These are phyloP conservation scores for Chaetogeoica ovagalla DNA, from an alignment of 2,888 invertebrate species.

Conservation along the genomic window DNA sequence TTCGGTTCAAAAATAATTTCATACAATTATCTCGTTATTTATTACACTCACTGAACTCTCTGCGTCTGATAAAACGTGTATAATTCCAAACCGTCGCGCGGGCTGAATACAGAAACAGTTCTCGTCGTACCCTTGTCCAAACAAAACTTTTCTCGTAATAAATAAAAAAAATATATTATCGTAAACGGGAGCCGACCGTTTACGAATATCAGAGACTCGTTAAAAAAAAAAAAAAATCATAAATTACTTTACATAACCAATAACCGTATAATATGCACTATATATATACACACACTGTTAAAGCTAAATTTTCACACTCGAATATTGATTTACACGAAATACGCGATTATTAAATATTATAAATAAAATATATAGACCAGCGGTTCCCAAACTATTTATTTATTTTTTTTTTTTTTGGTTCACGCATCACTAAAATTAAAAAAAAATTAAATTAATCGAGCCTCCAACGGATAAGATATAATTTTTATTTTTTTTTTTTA, in stretches of 20 bases:
- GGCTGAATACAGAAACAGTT: not conserved
- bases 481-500: too few species aligned
- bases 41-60: not conserved
- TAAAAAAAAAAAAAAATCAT: not conserved
- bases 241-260: not conserved
- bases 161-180: conserved; percentile 5
- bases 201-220: not conserved
- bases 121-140: not conserved
- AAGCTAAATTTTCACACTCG: too few species aligned
- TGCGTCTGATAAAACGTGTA: not conserved
- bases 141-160: conserved; percentile 6
- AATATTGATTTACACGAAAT: too few species aligned
- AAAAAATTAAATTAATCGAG: too few species aligned
- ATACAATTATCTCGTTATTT: conserved; percentile 3
- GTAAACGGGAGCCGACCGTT: not conserved
- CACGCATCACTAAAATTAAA: too few species aligned
- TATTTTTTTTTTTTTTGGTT: too few species aligned
- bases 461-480: too few species aligned
- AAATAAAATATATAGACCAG: too few species aligned
- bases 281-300: too few species aligned
- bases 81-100: not conserved
- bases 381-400: too few species aligned
- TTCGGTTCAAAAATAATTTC: not conserved
- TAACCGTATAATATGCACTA: too few species aligned
- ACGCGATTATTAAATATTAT: too few species aligned